These are phyloP conservation scores for Anolis sagrei DNA, from an alignment of 2,113 vertebrate species.

Conservation along the genomic window DNA sequence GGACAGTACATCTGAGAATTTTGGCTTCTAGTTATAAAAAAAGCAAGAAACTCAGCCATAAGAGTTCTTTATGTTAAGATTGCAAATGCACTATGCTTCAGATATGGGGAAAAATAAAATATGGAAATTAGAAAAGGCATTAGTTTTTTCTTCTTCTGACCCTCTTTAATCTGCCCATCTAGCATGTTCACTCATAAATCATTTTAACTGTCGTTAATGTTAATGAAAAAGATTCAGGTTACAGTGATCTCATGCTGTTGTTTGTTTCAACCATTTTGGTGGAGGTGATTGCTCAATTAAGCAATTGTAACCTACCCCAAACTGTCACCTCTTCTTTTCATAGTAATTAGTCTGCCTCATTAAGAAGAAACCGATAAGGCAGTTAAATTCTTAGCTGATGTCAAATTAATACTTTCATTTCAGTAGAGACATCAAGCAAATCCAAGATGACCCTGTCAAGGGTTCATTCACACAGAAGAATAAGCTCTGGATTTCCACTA, in stretches of 20 bases:
- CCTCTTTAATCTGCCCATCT: neutral
- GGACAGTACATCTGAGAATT: neutral
- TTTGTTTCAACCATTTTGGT: constrained; percentile 23
- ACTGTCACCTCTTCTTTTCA: constrained; percentile 24
- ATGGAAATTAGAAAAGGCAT: neutral
- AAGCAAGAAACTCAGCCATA: neutral
- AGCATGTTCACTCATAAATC: constrained; percentile 2
- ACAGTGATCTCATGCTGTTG: constrained; percentile 22
- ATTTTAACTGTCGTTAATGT: constrained; percentile 30
- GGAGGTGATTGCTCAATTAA: constrained; percentile 37
- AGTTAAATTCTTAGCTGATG: neutral
- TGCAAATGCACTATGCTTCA: neutral
- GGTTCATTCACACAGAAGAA: neutral
- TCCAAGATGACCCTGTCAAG: neutral
- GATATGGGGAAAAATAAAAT: neutral
- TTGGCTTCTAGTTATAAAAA: neutral
- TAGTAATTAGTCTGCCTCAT: constrained; percentile 29
- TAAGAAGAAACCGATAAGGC: constrained; percentile 24
- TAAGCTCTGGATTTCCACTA: neutral
- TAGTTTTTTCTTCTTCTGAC: neutral
- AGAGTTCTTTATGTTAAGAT: neutral
- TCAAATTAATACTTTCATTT: constrained; percentile 15
- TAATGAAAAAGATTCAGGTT: constrained; percentile 23
- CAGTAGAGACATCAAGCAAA: neutral
- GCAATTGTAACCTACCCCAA: constrained; percentile 22